Evolutionary conservation across 2,113 vertebrate species (phyloP).

Genomic region (Loxodonta africana): DNA sequence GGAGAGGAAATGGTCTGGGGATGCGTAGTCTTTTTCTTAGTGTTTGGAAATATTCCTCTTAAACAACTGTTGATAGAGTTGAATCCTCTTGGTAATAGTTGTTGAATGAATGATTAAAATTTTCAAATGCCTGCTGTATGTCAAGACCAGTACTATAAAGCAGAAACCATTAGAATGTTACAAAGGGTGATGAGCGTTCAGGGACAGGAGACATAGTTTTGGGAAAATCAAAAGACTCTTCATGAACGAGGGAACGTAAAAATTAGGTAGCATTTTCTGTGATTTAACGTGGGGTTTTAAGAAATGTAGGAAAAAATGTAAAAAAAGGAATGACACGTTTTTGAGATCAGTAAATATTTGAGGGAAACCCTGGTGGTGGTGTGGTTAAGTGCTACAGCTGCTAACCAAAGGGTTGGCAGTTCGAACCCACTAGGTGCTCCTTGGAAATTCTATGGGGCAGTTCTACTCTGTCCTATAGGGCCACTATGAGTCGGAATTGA

Average conservation of each 20-base stretch:
- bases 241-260: neutral
- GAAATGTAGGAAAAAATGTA: neutral
- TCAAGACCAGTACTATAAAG: neutral
- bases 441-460: too few relatives aligned
- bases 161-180: neutral
- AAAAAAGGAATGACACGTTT: neutral
- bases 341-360: neutral
- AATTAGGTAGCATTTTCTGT: neutral
- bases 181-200: neutral
- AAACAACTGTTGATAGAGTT: neutral
- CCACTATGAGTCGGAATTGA: too few relatives aligned
- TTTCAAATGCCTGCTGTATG: neutral
- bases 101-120: neutral
- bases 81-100: neutral
- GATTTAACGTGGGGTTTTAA: neutral
- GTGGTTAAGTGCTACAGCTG: too few relatives aligned
- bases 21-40: neutral
- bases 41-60: neutral
- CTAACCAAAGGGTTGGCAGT: too few relatives aligned
- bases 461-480: too few relatives aligned
- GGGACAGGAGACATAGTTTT: neutral
- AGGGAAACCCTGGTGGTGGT: neutral
- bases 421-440: too few relatives aligned
- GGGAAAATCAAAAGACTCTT: neutral
- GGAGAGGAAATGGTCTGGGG: neutral